Evolutionary conservation across 2,888 invertebrate species (phyloP).

Genomic region (Caradrina kadenii): DNA sequence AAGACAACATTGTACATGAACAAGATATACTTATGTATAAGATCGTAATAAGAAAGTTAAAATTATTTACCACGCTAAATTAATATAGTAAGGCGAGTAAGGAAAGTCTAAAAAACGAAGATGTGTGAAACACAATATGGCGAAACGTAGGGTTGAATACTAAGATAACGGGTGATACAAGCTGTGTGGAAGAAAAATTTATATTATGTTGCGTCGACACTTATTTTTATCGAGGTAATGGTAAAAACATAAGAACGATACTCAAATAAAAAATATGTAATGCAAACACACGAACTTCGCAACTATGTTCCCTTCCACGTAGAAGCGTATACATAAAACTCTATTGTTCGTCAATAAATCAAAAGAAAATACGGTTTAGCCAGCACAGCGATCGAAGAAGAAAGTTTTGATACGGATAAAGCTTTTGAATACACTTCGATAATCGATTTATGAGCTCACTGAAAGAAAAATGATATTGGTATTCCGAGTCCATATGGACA

Average conservation of each 20-base stretch:
- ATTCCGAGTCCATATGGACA: slow-evolving; percentile 5
- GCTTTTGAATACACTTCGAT: slow-evolving; percentile 40
- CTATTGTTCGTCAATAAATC: slow-evolving; percentile 34
- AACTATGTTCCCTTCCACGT: not conserved
- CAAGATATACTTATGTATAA: no score
- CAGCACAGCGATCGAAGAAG: slow-evolving; percentile 10
- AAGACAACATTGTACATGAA: no score
- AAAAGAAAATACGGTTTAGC: slow-evolving; percentile 29
- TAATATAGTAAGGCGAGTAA: no score
- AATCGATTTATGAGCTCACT: slow-evolving; percentile 54
- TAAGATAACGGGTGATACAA: no score
- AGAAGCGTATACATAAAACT: not conserved
- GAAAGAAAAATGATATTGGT: slow-evolving; percentile 53
- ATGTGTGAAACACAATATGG: no score
- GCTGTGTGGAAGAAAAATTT: no score
- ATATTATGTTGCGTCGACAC: no score
- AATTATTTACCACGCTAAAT: no score
- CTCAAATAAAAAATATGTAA: not conserved
- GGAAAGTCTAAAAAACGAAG: no score
- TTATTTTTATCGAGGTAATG: not conserved
- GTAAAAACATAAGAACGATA: not conserved
- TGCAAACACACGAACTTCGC: not conserved
- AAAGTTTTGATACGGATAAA: slow-evolving; percentile 44
- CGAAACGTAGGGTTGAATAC: no score
- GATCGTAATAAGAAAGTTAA: no score